Conservation (phyloP, 2,797 vertebrate species). For the Micromesistius poutassou region DNA sequence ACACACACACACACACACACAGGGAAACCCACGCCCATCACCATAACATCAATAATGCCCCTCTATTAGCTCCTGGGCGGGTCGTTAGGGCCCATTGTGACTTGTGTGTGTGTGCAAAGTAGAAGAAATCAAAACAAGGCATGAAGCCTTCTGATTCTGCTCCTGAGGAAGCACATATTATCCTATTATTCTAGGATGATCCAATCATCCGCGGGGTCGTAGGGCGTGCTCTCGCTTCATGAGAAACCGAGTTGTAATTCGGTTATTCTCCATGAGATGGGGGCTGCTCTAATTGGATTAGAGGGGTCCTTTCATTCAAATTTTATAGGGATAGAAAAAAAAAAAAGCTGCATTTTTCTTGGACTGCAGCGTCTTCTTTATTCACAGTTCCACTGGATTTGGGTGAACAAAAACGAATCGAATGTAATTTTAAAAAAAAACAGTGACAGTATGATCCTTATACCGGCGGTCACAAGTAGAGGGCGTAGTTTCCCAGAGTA, state of each 20-base stretch:
- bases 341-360: background rate
- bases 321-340: background rate
- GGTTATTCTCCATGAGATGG: background rate
- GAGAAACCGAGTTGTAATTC: background rate
- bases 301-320: background rate
- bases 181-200: background rate
- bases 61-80: constrained; percentile 17
- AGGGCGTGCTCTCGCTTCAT: background rate
- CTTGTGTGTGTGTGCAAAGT: constrained; percentile 28
- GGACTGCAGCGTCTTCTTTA: background rate
- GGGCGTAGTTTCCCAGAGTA: constrained; percentile 56
- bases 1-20: background rate
- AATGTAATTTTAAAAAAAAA: no score
- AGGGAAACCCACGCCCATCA: background rate
- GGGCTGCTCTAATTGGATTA: background rate
- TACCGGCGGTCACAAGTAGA: constrained; percentile 54
- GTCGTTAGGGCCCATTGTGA: constrained; percentile 20
- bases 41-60: background rate
- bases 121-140: constrained; percentile 34
- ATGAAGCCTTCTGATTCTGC: constrained; percentile 40
- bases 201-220: background rate
- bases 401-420: no score
- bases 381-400: background rate
- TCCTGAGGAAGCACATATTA: constrained; percentile 42
- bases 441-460: background rate